A percentile compares a stretch with the other conserved stretches of the same genome.
These are phyloP conservation scores for Orthosia gracilis DNA, from an alignment of 2,888 invertebrate genomes.

Conservation along the genomic window DNA sequence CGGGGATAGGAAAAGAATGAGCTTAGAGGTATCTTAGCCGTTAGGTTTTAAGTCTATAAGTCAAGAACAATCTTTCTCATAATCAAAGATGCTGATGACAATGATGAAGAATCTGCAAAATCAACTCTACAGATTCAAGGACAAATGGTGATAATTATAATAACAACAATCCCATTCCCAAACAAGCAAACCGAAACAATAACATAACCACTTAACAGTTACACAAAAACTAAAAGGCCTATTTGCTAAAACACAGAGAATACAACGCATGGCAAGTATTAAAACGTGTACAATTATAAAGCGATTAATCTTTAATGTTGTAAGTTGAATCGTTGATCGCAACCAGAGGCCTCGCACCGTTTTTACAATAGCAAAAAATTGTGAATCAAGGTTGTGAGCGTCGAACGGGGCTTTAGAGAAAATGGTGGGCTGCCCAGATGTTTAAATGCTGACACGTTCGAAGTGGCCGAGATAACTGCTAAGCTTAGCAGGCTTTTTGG, in stretches of 20 bases:
- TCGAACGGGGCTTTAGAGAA: constrained; percentile 47
- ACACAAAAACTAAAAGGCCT: constrained; percentile 53
- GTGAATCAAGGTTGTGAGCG: constrained; percentile 45
- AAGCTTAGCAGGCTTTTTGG: constrained; percentile 10
- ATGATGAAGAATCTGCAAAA: no score
- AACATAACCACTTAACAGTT: constrained; percentile 47
- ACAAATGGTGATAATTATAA: constrained; percentile 1
- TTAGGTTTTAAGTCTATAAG: neutral
- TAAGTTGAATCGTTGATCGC: constrained; percentile 55
- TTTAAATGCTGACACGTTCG: constrained; percentile 17
- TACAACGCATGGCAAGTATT: constrained; percentile 50
- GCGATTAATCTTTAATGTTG: constrained; percentile 62
- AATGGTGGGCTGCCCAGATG: constrained; percentile 36
- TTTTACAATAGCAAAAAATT: constrained; percentile 59
- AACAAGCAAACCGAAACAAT: constrained; percentile 30
- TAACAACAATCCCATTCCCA: constrained; percentile 19
- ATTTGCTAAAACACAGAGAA: constrained; percentile 58
- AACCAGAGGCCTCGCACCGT: constrained; percentile 56
- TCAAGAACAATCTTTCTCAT: neutral
- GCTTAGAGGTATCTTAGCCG: neutral
- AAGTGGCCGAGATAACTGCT: constrained; percentile 38
- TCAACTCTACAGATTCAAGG: neutral
- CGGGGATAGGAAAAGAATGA: neutral
- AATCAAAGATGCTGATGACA: neutral
- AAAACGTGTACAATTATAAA: constrained; percentile 58